A percentile compares a stretch with the other conserved stretches of the same genome.
These are phyloP conservation scores for Heliconius ismenius DNA, from an alignment of 2,888 invertebrate genomes.

Conservation along the genomic window DNA sequence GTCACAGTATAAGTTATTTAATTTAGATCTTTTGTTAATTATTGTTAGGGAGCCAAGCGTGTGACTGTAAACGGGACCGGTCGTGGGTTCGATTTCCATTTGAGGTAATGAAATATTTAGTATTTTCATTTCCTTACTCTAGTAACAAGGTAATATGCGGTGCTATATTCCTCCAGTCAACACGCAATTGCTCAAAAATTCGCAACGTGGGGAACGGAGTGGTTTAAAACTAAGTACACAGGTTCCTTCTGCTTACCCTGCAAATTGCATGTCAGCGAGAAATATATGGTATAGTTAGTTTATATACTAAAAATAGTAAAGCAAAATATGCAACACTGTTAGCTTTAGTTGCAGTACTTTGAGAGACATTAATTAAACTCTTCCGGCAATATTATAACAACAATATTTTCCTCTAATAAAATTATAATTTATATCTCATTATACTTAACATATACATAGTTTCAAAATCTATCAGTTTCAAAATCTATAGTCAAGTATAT, in stretches of 20 bases:
- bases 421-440: conserved; percentile 18
- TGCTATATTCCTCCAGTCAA: too few relatives aligned
- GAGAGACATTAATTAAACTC: conserved; percentile 14
- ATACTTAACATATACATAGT: background rate
- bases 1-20: background rate
- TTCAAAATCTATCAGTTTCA: background rate
- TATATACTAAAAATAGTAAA: background rate
- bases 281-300: background rate
- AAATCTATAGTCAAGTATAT: too few relatives aligned
- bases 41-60: background rate
- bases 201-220: too few relatives aligned
- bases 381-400: conserved; percentile 18
- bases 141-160: too few relatives aligned
- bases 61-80: too few relatives aligned
- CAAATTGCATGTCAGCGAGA: too few relatives aligned
- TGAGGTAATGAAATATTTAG: too few relatives aligned
- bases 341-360: conserved; percentile 1
- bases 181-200: too few relatives aligned
- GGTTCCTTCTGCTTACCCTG: too few relatives aligned
- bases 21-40: background rate
- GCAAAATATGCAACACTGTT: conserved; percentile 8
- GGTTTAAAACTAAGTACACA: too few relatives aligned
- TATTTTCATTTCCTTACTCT: too few relatives aligned
- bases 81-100: too few relatives aligned
- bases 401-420: conserved; percentile 12